phyloP scores from a whole-genome alignment of 2,888 invertebrate species.

The Acanthosepion lycidas region DNA sequence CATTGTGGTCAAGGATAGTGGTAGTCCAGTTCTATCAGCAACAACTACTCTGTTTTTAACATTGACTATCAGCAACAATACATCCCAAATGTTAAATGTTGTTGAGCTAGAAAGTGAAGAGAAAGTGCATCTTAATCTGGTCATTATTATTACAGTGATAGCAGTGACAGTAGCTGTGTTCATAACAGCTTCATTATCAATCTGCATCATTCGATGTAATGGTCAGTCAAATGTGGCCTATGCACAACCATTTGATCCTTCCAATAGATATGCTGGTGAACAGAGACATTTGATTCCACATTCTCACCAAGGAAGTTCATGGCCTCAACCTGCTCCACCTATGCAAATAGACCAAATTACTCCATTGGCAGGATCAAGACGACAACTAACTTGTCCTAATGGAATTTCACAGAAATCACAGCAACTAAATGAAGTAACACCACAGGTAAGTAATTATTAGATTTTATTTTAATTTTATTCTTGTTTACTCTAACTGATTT shows the following conservation, averaged over 20 bases:
- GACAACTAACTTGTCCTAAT: too few relatives aligned
- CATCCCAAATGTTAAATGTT: background rate
- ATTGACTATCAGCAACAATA: background rate
- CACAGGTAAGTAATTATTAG: too few relatives aligned
- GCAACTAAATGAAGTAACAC: too few relatives aligned
- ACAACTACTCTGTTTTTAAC: background rate
- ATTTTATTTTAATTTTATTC: too few relatives aligned
- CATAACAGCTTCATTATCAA: background rate
- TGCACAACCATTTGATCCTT: background rate
- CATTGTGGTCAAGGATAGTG: background rate
- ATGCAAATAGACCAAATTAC: background rate
- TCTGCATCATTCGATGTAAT: constrained; percentile 2
- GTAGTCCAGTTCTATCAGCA: background rate
- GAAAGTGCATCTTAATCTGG: background rate
- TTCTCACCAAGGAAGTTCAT: background rate
- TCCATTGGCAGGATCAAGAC: too few relatives aligned
- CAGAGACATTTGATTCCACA: background rate
- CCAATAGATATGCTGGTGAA: background rate
- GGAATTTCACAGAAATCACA: too few relatives aligned
- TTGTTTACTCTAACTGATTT: too few relatives aligned
- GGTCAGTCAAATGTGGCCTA: background rate
- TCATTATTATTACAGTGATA: background rate
- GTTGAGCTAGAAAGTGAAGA: background rate
- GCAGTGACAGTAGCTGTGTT: background rate
- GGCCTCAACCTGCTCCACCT: background rate